These are phyloP conservation scores for Dipodomys stephensi DNA, from an alignment of 2,113 vertebrate species.

Conservation along the genomic window DNA sequence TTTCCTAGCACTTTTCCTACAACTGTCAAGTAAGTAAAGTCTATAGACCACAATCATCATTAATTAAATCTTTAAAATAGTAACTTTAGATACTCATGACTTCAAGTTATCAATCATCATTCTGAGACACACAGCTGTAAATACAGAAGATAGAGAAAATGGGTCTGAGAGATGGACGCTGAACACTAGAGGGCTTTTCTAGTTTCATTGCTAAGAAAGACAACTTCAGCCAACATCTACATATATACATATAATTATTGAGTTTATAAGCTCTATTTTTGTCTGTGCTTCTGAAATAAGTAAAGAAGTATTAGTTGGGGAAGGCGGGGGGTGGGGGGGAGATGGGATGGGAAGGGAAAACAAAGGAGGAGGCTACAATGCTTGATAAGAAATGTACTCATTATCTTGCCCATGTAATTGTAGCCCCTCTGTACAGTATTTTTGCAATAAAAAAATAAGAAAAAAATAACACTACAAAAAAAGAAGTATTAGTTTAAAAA, in stretches of 20 bases:
- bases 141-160: background rate
- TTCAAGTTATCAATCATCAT: conserved; percentile 17
- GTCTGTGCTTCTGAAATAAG: conserved; percentile 36
- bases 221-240: conserved; percentile 39
- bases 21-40: conserved; percentile 46
- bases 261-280: conserved; percentile 28
- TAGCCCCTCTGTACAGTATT: no score
- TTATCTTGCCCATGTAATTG: no score
- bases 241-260: conserved; percentile 39
- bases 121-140: conserved; percentile 31
- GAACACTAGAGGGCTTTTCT: background rate
- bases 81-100: conserved; percentile 26
- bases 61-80: conserved; percentile 35
- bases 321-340: no score
- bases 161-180: conserved; percentile 2
- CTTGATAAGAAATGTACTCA: no score
- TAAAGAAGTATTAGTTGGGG: background rate
- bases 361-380: no score
- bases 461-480: background rate
- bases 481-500: conserved; percentile 51
- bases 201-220: conserved; percentile 9
- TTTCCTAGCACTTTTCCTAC: background rate
- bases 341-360: no score
- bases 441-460: no score
- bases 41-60: background rate